Evolutionary conservation across 2,113 vertebrate species (phyloP), one percentile per base, ranked within the genome.

Genomic region (Sakesphorus luctuosus): DNA sequence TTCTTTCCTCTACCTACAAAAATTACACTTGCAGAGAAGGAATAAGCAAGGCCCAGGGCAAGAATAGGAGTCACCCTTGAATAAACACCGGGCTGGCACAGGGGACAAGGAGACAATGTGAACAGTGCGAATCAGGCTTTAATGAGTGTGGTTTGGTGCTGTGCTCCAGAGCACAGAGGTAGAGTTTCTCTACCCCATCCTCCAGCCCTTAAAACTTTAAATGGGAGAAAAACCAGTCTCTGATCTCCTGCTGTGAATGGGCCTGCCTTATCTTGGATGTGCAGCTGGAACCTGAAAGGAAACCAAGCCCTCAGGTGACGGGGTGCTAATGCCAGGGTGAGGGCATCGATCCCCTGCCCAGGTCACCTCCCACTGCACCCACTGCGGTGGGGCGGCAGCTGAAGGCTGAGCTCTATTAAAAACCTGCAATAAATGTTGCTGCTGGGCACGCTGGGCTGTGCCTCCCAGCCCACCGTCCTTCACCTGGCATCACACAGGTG

Each of bases 41-140:
- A 77, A 61, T 7, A 36, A 69, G 18, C 62, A 36, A 76, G 38
- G 79, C 83, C 83, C 72, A 56, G 46, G 44, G 76, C 72, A 35
- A 73, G 83, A 83, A 31, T 0, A 7, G 69, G 33, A 83, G 20
- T 28, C 52, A 43, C 11, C 5, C 0, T 0, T 2, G 66, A 58
- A n/a, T 18, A 46, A 74, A 25, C 12, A 1, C 8, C 0, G 46
- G 18, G 5, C 9, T 65, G 35, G 35, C 13, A 58, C 66, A 14
- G 59, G 83, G 73, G 18, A 43, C 38, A 14, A 33, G 74, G 79
- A 75, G 82, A 65, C n/a, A 61, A 52, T 0, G 52, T 0, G 52
- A 83, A 16, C 56, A 26, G 56, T 10, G 0, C 5, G 0, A 20
- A n/a, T 15, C 5, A 4, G 62, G 36, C 59, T 26, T 36, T 86